Percentiles rank a stretch among this genome's conserved stretches.
phyloP scores from a whole-genome alignment of 2,113 vertebrate species.

The Tautogolabrus adspersus region DNA sequence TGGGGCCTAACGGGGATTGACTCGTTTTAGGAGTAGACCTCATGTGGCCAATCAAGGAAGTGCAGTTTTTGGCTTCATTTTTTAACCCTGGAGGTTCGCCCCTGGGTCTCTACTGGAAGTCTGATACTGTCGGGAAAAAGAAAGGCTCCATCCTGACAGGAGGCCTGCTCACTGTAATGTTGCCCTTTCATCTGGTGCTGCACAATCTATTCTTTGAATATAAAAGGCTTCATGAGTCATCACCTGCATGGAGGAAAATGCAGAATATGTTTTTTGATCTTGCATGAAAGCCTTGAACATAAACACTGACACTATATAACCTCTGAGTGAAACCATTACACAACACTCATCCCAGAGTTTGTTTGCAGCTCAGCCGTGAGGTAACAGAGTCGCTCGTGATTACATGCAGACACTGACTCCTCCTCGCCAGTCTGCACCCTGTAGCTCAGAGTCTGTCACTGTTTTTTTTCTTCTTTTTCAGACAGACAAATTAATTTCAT shows the following conservation, averaged over 20 bases:
- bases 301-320: neutral
- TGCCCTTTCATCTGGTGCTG: conserved; percentile 34
- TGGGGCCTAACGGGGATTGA: no score
- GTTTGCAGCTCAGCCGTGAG: conserved; percentile 1
- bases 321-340: neutral
- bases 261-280: conserved; percentile 27
- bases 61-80: no score
- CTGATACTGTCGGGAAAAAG: neutral
- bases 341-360: neutral
- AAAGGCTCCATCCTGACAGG: conserved; percentile 3
- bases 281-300: conserved; percentile 2
- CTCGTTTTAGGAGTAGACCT: no score
- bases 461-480: conserved; percentile 14
- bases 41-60: no score
- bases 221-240: conserved; percentile 48
- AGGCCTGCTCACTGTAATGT: conserved; percentile 10
- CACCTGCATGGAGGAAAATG: conserved; percentile 1
- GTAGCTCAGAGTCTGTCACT: conserved; percentile 39
- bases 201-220: conserved; percentile 20
- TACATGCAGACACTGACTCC: conserved; percentile 11
- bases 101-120: neutral
- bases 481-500: neutral
- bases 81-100: no score
- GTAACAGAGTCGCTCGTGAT: neutral
- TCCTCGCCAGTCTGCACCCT: conserved; percentile 39